These are phyloP conservation scores for Spea bombifrons DNA, from an alignment of 2,113 vertebrate species.

Conservation along the genomic window DNA sequence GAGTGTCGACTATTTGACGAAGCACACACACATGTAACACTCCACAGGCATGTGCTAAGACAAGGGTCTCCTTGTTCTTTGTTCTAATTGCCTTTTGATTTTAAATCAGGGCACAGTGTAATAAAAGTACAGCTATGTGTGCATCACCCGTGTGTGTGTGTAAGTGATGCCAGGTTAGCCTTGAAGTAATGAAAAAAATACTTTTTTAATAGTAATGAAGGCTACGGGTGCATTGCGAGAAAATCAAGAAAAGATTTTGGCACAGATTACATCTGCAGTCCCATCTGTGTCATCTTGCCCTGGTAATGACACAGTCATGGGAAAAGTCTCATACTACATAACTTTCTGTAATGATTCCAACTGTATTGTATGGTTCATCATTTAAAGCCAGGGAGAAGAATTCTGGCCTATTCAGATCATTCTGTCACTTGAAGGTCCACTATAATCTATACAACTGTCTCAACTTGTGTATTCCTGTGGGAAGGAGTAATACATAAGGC, in stretches of 20 bases:
- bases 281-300: background rate
- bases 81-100: slow-evolving; percentile 30
- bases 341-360: background rate
- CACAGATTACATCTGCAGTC: slow-evolving; percentile 21
- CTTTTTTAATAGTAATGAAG: background rate
- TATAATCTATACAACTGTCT: too few relatives aligned
- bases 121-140: slow-evolving; percentile 30
- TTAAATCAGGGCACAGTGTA: slow-evolving; percentile 26
- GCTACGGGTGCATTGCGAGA: background rate
- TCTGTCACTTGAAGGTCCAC: too few relatives aligned
- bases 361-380: too few relatives aligned
- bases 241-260: slow-evolving; percentile 10
- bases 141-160: slow-evolving; percentile 5
- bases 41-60: slow-evolving; percentile 36
- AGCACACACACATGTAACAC: slow-evolving; percentile 40
- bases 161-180: slow-evolving; percentile 33
- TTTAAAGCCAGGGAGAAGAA: too few relatives aligned
- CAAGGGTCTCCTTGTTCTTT: slow-evolving; percentile 43
- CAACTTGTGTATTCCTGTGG: too few relatives aligned
- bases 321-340: background rate
- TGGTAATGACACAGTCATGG: slow-evolving; percentile 18
- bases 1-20: slow-evolving; percentile 19
- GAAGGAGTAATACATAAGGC: too few relatives aligned
- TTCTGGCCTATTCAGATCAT: too few relatives aligned
- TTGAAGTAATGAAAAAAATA: slow-evolving; percentile 23